Base-by-base conservation (phyloP, 2,113 vertebrate species). In the Onychostruthus taczanowskii region DNA sequence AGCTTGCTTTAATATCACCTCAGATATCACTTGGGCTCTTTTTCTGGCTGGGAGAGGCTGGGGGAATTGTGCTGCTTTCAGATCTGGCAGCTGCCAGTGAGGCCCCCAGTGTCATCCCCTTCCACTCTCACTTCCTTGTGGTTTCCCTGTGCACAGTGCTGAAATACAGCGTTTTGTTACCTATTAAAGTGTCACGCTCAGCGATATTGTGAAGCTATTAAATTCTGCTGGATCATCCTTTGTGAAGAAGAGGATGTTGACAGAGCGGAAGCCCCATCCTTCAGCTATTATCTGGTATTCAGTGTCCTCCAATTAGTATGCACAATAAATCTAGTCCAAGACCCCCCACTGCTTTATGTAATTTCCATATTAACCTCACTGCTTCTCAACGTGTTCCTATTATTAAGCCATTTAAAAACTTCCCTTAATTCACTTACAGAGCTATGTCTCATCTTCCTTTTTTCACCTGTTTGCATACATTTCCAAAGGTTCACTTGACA, bases 381-480 rank as follows among this genome's bases (percentile, higher is more conserved):
- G 97, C 97, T 96, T 97, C 96, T 91, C 91, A 97, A 96, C 35
- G 6, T 96, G 95, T 98, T 97, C 97, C 96, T 96, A 93, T 98
- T 97, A 98, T 98, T 97, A 97, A 97, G 94, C 93, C 93, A 97
- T 97, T 98, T 97, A 97, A 97, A 97, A 94, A 76, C 92, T 96
- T 96, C 84, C 94, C 73, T 97, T 92, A 66, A 1, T 97, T 97
- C 93, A 84, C 89, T 93, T 96, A 93, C 83, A 94, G 87, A 75
- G n/a, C 83, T 93, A 67, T 61, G 84, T 84, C 95, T 97, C 80
- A 53, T 91, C 96, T 96, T 89, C 93, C 73, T 70, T 94, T 70
- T 93, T 90, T 95, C 89, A 81, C 69, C 86, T 49, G 84, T 97
- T 96, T 97, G 91, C 89, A 93, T 91, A 87, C 74, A 89, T 96